Evolutionary conservation across 2,797 vertebrate species (phyloP).

Genomic region (Helarctos malayanus): DNA sequence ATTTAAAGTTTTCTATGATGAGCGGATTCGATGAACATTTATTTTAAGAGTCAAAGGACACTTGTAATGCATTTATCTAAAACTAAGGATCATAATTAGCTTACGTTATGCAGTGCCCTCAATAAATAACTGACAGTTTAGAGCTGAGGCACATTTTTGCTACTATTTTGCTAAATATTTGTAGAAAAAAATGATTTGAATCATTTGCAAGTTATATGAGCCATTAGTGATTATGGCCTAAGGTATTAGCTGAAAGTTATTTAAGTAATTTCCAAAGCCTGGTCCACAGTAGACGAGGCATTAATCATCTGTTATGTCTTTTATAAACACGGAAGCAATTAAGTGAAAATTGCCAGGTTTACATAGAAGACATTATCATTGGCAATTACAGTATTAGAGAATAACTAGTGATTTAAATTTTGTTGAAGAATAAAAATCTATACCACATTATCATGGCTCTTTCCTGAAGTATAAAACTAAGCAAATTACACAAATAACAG

Average conservation of each 20-base stretch:
- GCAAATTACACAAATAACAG: constrained; percentile 45
- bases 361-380: constrained; percentile 70
- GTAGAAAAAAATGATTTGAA: constrained; percentile 85
- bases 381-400: constrained; percentile 72
- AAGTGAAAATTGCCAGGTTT: constrained; percentile 84
- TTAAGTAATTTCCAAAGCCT: constrained; percentile 88
- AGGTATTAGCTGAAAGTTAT: constrained; percentile 87
- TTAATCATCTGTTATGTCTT: constrained; percentile 87
- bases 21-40: constrained; percentile 74
- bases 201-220: constrained; percentile 88
- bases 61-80: constrained; percentile 85
- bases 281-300: constrained; percentile 77
- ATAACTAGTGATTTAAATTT: constrained; percentile 62
- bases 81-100: constrained; percentile 86
- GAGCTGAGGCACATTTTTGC: constrained; percentile 79
- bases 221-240: constrained; percentile 88
- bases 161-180: constrained; percentile 88
- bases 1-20: constrained; percentile 73
- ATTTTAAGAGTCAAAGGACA: constrained; percentile 81
- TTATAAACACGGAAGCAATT: constrained; percentile 88
- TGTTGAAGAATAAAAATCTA: constrained; percentile 66
- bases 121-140: constrained; percentile 85
- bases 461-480: constrained; percentile 51
- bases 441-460: constrained; percentile 1
- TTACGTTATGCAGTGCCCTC: constrained; percentile 83